Percentiles rank a stretch among this genome's conserved stretches.
These are phyloP conservation scores for Coracopsis vasa DNA, from an alignment of 2,113 vertebrate species.

Conservation along the genomic window DNA sequence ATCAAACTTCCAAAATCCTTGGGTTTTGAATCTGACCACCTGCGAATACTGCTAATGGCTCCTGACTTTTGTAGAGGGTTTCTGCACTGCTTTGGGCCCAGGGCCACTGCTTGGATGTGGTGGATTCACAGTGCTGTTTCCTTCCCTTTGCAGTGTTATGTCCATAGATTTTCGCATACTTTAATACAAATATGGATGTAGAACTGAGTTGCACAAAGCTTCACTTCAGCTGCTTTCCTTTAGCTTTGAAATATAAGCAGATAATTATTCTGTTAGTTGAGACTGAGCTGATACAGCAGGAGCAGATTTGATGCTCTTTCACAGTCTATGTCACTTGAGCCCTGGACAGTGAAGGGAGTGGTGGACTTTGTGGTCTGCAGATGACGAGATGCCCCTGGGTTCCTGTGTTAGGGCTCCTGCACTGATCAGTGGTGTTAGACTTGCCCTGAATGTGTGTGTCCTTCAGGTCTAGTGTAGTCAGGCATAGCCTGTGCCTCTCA, in stretches of 20 bases:
- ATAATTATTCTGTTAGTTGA: neutral
- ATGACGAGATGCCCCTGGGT: neutral
- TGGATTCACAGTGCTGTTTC: accelerated
- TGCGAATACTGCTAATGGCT: neutral
- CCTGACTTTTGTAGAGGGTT: neutral
- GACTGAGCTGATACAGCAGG: neutral
- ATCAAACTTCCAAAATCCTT: neutral
- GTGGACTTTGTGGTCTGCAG: neutral
- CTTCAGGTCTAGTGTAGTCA: neutral
- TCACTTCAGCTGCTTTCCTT: neutral
- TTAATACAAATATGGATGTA: neutral
- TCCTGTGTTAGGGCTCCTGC: neutral
- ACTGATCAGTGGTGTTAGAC: neutral
- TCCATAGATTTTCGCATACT: neutral
- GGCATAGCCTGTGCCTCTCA: neutral
- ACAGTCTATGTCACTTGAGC: neutral
- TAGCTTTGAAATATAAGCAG: neutral
- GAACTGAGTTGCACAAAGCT: neutral
- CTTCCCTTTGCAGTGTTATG: neutral
- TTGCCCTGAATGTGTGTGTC: neutral
- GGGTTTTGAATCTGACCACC: neutral
- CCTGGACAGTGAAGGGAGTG: neutral
- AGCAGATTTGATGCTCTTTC: neutral
- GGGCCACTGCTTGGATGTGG: neutral
- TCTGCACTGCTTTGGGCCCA: neutral